phyloP scores from a whole-genome alignment of 2,113 vertebrate species.

The Pyrgilauda ruficollis region DNA sequence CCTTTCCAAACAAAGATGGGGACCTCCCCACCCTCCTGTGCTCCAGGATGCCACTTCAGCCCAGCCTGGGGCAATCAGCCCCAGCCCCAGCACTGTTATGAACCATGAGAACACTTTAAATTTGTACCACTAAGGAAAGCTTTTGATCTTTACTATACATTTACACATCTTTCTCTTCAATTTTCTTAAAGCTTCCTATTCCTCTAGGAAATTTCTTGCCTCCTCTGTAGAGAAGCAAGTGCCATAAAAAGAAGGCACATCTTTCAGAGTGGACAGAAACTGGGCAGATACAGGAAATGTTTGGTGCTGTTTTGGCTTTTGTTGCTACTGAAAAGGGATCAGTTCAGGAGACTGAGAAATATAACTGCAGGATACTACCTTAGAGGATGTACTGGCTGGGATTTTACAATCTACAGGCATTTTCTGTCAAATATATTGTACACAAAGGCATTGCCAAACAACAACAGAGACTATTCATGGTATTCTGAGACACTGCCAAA shows the following conservation, averaged over 20 bases:
- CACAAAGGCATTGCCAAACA: not conserved
- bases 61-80: not conserved
- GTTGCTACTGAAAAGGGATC: not conserved
- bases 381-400: not conserved
- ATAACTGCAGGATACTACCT: not conserved
- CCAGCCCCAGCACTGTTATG: not conserved
- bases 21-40: not conserved
- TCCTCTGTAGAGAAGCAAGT: not conserved
- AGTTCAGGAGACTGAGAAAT: not conserved
- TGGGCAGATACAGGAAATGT: not conserved
- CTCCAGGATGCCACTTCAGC: not conserved
- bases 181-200: not conserved
- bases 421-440: slow-evolving; percentile 1
- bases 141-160: not conserved
- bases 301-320: not conserved
- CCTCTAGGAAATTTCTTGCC: not conserved
- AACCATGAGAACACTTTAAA: not conserved
- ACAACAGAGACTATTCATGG: not conserved
- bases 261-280: not conserved
- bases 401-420: not conserved
- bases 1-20: not conserved
- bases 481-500: slow-evolving; percentile 13
- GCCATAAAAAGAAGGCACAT: not conserved
- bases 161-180: not conserved
- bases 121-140: not conserved